Evolutionary conservation across 2,113 vertebrate species (phyloP).

Genomic region (Seriola quinqueradiata): DNA sequence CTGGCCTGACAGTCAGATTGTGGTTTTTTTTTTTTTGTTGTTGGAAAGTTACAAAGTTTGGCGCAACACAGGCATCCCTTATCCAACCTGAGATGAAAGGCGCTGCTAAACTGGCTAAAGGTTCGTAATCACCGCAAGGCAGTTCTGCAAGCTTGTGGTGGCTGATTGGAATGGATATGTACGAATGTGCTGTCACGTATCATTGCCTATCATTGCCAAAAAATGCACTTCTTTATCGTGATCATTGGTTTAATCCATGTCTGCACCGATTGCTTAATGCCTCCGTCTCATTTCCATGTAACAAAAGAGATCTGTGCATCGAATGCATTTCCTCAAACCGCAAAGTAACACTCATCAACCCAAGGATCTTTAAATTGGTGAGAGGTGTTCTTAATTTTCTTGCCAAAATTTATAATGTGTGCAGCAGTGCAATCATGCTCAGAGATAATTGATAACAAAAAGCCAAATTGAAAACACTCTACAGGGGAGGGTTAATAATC

Average conservation of each 20-base stretch:
- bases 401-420: conserved; percentile 36
- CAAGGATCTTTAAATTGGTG: conserved; percentile 16
- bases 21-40: not conserved
- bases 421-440: conserved; percentile 68
- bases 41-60: conserved; percentile 15
- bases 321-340: conserved; percentile 37
- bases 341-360: conserved; percentile 39
- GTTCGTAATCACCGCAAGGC: not conserved
- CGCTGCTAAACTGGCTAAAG: not conserved
- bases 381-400: conserved; percentile 31
- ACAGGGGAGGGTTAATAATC: conserved; percentile 71
- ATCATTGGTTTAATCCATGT: not conserved
- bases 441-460: conserved; percentile 75
- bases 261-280: not conserved
- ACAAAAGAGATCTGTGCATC: conserved; percentile 28
- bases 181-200: not conserved
- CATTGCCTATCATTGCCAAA: not conserved
- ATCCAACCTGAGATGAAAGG: conserved; percentile 14
- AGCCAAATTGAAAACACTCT: conserved; percentile 74
- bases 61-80: not conserved
- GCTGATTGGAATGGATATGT: not conserved
- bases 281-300: not conserved
- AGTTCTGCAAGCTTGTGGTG: not conserved
- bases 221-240: not conserved
- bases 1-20: conserved; percentile 13